These are phyloP conservation scores for Hipparchia sbordonii DNA, from an alignment of 2,888 invertebrate species.

Conservation along the genomic window DNA sequence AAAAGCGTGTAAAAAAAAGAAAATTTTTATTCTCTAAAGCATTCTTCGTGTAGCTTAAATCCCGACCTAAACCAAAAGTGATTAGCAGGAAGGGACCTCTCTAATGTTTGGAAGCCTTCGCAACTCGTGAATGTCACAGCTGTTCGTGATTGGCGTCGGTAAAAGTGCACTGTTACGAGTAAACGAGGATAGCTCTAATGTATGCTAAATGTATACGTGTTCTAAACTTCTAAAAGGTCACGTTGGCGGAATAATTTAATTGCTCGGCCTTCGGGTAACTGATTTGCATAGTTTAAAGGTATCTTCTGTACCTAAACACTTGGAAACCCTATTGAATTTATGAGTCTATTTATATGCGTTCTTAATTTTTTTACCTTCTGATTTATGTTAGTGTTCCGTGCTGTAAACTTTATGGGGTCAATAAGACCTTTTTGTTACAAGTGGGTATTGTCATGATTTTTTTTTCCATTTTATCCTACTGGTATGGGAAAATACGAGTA, in stretches of 20 bases:
- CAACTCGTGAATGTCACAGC: constrained; percentile 33
- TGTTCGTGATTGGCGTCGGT: constrained; percentile 29
- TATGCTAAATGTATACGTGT: constrained; percentile 25
- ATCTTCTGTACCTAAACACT: neutral
- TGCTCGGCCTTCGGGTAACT: constrained; percentile 11
- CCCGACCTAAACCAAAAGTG: constrained; percentile 3
- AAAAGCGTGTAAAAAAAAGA: too few species aligned
- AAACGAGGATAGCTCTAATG: constrained; percentile 18
- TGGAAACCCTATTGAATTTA: too few species aligned
- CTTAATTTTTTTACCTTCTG: too few species aligned
- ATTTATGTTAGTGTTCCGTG: too few species aligned
- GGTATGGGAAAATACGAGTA: too few species aligned
- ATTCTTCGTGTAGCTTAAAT: too few species aligned
- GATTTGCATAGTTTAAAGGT: constrained; percentile 14
- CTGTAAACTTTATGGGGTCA: too few species aligned
- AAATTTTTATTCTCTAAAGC: too few species aligned
- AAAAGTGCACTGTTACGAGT: constrained; percentile 11
- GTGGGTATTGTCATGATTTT: too few species aligned
- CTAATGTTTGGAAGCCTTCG: constrained; percentile 31
- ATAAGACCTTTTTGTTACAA: too few species aligned
- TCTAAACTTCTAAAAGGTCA: constrained; percentile 13
- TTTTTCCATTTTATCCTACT: too few species aligned
- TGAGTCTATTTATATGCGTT: too few species aligned
- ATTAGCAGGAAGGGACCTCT: constrained; percentile 37
- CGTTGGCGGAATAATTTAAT: constrained; percentile 17